phyloP scores from a whole-genome alignment of 1,140 invertebrate species.

The Drosophila mayri region DNA sequence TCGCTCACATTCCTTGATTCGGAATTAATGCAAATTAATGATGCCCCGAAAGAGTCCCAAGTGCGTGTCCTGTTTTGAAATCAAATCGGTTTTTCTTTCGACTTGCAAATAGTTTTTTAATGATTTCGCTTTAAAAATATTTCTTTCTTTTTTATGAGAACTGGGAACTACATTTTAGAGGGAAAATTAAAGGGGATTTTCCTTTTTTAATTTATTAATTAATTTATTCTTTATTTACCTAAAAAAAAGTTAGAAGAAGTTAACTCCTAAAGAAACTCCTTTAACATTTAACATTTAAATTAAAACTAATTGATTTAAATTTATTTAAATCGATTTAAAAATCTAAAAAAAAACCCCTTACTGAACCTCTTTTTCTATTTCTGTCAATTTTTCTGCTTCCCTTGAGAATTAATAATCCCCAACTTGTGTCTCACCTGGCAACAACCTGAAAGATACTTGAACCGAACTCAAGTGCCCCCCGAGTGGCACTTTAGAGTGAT shows the following conservation, averaged over 20 bases:
- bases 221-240: too few species aligned
- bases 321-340: not conserved
- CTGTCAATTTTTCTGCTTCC: not conserved
- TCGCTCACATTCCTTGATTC: conserved; percentile 74
- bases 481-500: conserved; percentile 36
- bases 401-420: conserved; percentile 30
- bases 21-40: conserved; percentile 85
- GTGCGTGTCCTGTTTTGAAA: conserved; percentile 17
- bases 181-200: not conserved
- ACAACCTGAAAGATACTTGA: conserved; percentile 11
- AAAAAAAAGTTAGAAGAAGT: too few species aligned
- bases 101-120: conserved; percentile 76
- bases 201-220: too few species aligned
- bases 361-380: not conserved
- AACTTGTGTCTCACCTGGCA: conserved; percentile 9
- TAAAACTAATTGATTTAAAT: not conserved
- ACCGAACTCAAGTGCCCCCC: conserved; percentile 20
- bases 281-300: too few species aligned
- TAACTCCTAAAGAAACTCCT: too few species aligned
- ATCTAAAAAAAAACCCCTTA: not conserved
- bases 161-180: not conserved
- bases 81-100: conserved; percentile 20
- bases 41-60: conserved; percentile 25
- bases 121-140: conserved; percentile 23
- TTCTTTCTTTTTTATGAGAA: not conserved